These are phyloP conservation scores for Heliocidaris erythrogramma DNA, from an alignment of 35 echinoderm and acorn worm species.

Conservation along the genomic window DNA sequence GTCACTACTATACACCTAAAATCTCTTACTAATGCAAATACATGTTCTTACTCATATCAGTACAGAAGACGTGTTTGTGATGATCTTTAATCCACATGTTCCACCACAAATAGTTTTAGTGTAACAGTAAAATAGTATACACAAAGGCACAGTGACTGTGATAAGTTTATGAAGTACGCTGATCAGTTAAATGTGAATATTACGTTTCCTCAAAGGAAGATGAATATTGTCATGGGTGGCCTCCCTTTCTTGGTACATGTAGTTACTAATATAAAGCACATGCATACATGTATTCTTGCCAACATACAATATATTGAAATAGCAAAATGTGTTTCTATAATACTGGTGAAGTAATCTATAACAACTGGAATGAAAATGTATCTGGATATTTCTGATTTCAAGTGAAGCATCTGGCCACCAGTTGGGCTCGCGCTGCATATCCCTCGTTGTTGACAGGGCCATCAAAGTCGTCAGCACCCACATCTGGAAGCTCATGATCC, in stretches of 20 bases:
- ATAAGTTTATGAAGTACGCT: too few relatives aligned
- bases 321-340: not conserved
- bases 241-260: not conserved
- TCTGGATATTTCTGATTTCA: not conserved
- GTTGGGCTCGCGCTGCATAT: slow-evolving; percentile 48
- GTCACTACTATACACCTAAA: too few relatives aligned
- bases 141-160: too few relatives aligned
- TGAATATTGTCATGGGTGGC: too few relatives aligned
- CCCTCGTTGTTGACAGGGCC: slow-evolving; percentile 48
- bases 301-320: not conserved
- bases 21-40: too few relatives aligned
- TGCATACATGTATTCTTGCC: not conserved
- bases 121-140: too few relatives aligned
- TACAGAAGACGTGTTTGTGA: too few relatives aligned
- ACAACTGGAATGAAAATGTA: not conserved
- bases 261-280: not conserved
- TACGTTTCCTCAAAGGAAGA: too few relatives aligned
- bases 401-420: slow-evolving; percentile 42
- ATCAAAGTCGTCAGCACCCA: slow-evolving; percentile 44
- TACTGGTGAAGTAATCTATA: not conserved
- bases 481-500: slow-evolving; percentile 27
- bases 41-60: too few relatives aligned
- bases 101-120: too few relatives aligned
- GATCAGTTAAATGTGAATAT: too few relatives aligned
- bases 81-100: too few relatives aligned